A percentile compares a stretch with the other conserved stretches of the same genome.
phyloP scores from a whole-genome alignment of 2,797 vertebrate species.

The Scolopax rusticola region DNA sequence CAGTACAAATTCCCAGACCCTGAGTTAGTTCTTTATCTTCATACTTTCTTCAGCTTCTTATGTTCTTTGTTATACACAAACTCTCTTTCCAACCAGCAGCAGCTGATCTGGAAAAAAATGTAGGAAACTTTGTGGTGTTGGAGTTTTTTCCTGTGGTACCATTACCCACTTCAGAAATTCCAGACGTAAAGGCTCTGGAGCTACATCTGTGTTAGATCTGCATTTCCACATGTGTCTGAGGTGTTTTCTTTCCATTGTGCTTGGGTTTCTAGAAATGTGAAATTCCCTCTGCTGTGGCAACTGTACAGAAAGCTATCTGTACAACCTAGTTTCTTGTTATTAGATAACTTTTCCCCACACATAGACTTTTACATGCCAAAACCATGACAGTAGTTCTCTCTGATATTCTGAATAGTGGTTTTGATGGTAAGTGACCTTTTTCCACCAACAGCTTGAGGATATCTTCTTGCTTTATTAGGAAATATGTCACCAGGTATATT shows the following conservation, averaged over 20 bases:
- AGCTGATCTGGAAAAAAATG: background rate
- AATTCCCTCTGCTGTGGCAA: background rate
- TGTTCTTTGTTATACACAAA: background rate
- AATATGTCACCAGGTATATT: background rate
- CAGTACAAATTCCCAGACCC: background rate
- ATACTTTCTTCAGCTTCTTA: background rate
- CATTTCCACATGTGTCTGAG: accelerated
- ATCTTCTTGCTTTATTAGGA: background rate
- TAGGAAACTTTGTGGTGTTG: accelerated
- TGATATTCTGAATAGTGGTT: background rate
- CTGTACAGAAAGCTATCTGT: background rate
- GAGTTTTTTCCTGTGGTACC: background rate
- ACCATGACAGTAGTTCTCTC: background rate
- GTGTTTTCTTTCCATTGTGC: background rate
- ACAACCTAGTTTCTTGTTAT: background rate
- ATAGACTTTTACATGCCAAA: background rate
- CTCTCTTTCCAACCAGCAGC: background rate
- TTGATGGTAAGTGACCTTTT: background rate
- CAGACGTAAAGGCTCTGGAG: background rate
- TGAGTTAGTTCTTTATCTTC: background rate
- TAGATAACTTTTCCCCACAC: background rate
- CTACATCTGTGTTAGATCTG: background rate
- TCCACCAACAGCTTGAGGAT: background rate
- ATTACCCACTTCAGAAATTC: background rate
- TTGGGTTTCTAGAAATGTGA: background rate